phyloP scores from a whole-genome alignment of 2,113 vertebrate species.

The Martes martes region DNA sequence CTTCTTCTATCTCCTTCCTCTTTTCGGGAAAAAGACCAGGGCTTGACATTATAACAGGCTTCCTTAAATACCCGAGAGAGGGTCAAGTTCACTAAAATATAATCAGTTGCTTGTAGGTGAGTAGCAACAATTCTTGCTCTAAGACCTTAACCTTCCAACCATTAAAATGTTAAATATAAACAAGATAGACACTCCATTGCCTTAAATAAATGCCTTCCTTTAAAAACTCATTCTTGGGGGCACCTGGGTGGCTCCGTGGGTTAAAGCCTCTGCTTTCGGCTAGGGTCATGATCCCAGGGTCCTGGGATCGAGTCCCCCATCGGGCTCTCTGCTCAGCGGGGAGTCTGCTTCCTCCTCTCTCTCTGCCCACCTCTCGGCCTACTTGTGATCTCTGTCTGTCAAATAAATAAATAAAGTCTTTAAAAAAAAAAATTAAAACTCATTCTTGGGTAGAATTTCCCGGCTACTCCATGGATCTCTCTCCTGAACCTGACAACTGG shows the following conservation, averaged over 20 bases:
- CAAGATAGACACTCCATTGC: background rate
- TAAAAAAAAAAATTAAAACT: too few relatives aligned
- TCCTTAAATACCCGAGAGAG: constrained; percentile 19
- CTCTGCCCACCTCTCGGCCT: too few relatives aligned
- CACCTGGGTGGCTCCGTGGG: too few relatives aligned
- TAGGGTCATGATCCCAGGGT: too few relatives aligned
- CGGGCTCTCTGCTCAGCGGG: too few relatives aligned
- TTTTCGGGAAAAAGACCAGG: constrained; percentile 25
- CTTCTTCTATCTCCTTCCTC: background rate
- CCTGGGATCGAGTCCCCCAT: too few relatives aligned
- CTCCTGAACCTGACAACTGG: background rate
- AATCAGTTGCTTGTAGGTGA: constrained; percentile 27
- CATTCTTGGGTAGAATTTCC: background rate
- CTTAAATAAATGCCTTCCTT: constrained; percentile 18
- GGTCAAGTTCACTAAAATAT: constrained; percentile 13
- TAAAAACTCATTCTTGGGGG: background rate
- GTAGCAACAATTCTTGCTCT: background rate
- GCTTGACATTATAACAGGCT: constrained; percentile 39
- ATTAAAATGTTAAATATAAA: constrained; percentile 56
- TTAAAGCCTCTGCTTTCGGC: too few relatives aligned
- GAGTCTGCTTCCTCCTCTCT: too few relatives aligned
- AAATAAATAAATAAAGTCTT: too few relatives aligned
- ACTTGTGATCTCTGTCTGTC: too few relatives aligned
- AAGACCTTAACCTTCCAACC: constrained; percentile 11
- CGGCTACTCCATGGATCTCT: background rate